Evolutionary conservation across 2,888 invertebrate species (phyloP).

Genomic region (Orthosia incerta): DNA sequence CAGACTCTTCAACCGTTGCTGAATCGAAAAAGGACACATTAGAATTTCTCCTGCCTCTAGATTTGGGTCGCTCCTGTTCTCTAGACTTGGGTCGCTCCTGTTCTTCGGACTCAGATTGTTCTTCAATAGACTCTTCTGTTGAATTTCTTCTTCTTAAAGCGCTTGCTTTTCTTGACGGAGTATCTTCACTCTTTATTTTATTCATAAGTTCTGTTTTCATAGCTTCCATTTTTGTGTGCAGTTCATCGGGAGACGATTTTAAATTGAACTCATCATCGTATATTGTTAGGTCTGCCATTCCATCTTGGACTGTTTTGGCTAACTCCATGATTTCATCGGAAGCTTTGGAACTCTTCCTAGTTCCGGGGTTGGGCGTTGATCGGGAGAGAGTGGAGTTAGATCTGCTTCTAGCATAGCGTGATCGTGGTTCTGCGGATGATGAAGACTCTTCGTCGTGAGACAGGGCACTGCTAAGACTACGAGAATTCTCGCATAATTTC

Average conservation of each 20-base stretch:
- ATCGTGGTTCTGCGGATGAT: constrained; percentile 82
- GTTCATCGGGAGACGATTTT: constrained; percentile 75
- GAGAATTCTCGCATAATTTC: constrained; percentile 83
- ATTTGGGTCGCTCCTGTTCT: constrained; percentile 80
- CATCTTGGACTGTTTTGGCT: constrained; percentile 90
- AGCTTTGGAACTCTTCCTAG: constrained; percentile 80
- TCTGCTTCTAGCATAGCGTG: constrained; percentile 79
- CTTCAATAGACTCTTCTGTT: constrained; percentile 84
- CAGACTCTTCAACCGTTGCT: constrained; percentile 70
- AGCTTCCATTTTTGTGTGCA: constrained; percentile 82
- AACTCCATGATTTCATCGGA: constrained; percentile 88
- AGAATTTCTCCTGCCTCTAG: constrained; percentile 83
- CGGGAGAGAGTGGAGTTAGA: constrained; percentile 79
- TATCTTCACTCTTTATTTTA: constrained; percentile 82
- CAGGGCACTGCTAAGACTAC: constrained; percentile 82
- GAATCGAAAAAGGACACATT: constrained; percentile 81
- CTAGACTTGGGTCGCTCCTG: constrained; percentile 82
- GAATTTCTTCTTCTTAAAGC: constrained; percentile 77
- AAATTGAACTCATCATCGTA: constrained; percentile 79
- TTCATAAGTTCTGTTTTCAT: constrained; percentile 84
- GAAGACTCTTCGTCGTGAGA: constrained; percentile 86
- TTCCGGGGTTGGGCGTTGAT: constrained; percentile 78
- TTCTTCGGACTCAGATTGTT: constrained; percentile 76
- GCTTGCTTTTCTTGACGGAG: constrained; percentile 78
- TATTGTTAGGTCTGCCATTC: constrained; percentile 88